phyloP scores from a whole-genome alignment of 2,797 vertebrate species.

The Sebastolobus alascanus region DNA sequence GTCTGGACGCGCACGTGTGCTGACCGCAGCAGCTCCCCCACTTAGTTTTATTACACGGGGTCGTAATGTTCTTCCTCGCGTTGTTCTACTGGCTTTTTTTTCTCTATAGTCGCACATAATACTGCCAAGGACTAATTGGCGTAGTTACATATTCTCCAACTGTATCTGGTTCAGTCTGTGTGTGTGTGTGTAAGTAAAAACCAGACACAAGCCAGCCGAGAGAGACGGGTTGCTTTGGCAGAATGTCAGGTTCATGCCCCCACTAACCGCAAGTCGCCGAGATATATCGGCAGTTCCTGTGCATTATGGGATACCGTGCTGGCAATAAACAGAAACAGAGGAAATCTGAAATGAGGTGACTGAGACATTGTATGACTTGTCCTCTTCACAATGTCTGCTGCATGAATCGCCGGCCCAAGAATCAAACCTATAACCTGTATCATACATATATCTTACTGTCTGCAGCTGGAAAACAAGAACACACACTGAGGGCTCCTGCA shows the following conservation, averaged over 20 bases:
- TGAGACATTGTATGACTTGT: slow-evolving; percentile 60
- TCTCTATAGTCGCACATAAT: slow-evolving; percentile 33
- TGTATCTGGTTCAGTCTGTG: slow-evolving; percentile 32
- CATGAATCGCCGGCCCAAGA: slow-evolving; percentile 11
- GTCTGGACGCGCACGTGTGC: slow-evolving; percentile 65
- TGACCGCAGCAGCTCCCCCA: slow-evolving; percentile 73
- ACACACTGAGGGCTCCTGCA: slow-evolving; percentile 22
- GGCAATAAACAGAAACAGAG: slow-evolving; percentile 63
- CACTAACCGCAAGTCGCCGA: slow-evolving; percentile 33
- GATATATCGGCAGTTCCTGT: slow-evolving; percentile 52
- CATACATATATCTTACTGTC: slow-evolving; percentile 3
- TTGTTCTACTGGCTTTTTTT: slow-evolving; percentile 58
- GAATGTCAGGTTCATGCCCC: slow-evolving; percentile 58
- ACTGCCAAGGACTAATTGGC: slow-evolving; percentile 50
- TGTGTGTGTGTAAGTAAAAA: slow-evolving; percentile 22
- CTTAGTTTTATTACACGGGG: slow-evolving; percentile 69
- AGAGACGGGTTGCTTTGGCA: slow-evolving; percentile 32
- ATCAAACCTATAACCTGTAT: slow-evolving; percentile 15
- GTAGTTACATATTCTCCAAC: slow-evolving; percentile 39
- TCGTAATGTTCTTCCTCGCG: slow-evolving; percentile 63
- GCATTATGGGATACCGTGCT: slow-evolving; percentile 56
- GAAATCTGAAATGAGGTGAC: slow-evolving; percentile 71
- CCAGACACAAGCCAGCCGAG: slow-evolving; percentile 49
- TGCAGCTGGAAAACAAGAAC: slow-evolving; percentile 34
- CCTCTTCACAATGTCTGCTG: slow-evolving; percentile 42